These are phyloP conservation scores for Aphelenchoides fujianensis DNA, from an alignment of 1,140 invertebrate genomes.

Conservation along the genomic window DNA sequence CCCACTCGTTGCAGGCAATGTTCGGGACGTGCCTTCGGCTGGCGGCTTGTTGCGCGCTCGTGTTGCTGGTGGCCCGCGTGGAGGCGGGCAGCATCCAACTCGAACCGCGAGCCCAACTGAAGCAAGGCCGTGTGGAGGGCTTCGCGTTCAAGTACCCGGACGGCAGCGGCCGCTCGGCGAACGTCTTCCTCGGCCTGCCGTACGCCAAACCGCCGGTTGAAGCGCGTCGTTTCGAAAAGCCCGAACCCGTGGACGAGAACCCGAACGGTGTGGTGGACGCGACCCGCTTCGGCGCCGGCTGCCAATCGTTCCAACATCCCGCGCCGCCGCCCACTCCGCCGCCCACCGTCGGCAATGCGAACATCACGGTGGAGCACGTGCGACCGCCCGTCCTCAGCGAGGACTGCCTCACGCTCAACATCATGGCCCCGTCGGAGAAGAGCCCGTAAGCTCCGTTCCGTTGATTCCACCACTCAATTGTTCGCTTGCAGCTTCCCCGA, in stretches of 20 bases:
- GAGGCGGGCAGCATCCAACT: not conserved
- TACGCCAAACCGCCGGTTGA: constrained; percentile 20
- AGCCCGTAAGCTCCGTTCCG: too few relatives aligned
- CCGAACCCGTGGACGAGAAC: not conserved
- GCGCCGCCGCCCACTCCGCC: not conserved
- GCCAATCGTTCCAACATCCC: not conserved
- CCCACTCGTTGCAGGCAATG: too few relatives aligned
- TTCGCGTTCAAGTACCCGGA: constrained; percentile 20
- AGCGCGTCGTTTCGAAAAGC: constrained; percentile 27
- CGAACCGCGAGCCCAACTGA: not conserved
- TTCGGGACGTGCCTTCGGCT: constrained; percentile 9
- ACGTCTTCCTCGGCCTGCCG: constrained; percentile 25
- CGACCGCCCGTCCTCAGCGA: constrained; percentile 70
- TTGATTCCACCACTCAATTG: too few relatives aligned
- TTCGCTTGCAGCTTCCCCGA: too few relatives aligned
- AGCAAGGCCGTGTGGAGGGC: constrained; percentile 3
- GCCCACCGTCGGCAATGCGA: too few relatives aligned
- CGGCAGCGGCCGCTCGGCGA: not conserved
- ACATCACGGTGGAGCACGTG: constrained; percentile 3
- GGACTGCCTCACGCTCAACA: constrained; percentile 91
- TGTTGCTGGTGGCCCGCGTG: too few relatives aligned
- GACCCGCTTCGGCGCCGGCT: constrained; percentile 6
- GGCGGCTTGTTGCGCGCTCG: not conserved
- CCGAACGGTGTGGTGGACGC: not conserved
- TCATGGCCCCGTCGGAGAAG: constrained; percentile 75